phyloP scores from a whole-genome alignment of 2,113 vertebrate genomes.

The Ageneiosus marmoratus region DNA sequence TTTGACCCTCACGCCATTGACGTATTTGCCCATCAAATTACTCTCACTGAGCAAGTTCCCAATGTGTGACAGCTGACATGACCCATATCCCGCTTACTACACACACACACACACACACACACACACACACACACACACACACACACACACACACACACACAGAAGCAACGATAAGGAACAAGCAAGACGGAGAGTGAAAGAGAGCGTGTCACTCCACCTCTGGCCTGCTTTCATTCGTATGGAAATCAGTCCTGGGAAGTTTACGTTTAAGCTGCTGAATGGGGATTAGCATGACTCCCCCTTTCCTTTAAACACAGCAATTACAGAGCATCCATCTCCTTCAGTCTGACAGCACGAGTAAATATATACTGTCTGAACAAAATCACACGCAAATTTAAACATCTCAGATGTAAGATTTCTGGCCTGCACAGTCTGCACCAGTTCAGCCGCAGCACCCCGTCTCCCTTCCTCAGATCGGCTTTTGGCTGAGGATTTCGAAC shows the following conservation, averaged over 20 bases:
- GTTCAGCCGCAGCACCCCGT: neutral
- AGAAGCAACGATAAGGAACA: constrained; percentile 19
- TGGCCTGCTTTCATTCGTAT: constrained; percentile 48
- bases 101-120: constrained; percentile 32
- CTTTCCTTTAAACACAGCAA: constrained; percentile 48
- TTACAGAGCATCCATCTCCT: constrained; percentile 50
- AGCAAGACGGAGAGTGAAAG: constrained; percentile 14
- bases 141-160: constrained; percentile 35
- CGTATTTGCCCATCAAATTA: constrained; percentile 72
- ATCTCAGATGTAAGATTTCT: neutral
- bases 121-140: constrained; percentile 26
- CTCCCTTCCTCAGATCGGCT: neutral
- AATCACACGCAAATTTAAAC: constrained; percentile 8
- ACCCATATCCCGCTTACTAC: constrained; percentile 59
- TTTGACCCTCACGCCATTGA: constrained; percentile 66
- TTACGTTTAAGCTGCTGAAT: constrained; percentile 51
- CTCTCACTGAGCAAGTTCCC: constrained; percentile 68
- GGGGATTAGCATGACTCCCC: constrained; percentile 41
- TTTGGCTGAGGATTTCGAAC: neutral
- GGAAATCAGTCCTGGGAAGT: constrained; percentile 55
- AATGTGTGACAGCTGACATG: constrained; percentile 57
- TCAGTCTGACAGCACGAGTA: constrained; percentile 35
- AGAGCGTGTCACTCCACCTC: constrained; percentile 39
- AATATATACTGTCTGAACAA: constrained; percentile 42
- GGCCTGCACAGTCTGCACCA: neutral